Conservation (phyloP, 2,113 vertebrate genomes). For the Tamias sibiricus region DNA sequence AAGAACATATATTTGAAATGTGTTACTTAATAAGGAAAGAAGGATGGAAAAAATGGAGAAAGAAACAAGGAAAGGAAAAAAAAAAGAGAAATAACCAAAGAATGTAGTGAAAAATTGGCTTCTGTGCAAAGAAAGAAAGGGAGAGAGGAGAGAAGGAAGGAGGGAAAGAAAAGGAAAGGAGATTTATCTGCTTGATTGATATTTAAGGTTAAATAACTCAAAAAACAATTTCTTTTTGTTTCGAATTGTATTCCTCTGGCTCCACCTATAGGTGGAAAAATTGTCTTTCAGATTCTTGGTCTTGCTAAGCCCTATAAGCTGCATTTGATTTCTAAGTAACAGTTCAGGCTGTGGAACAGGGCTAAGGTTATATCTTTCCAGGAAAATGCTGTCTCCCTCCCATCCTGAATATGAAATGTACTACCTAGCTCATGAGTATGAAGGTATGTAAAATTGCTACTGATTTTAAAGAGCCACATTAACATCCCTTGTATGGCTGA, state of each 20-base stretch:
- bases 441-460: background rate
- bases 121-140: background rate
- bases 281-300: background rate
- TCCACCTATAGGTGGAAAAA: constrained; percentile 78
- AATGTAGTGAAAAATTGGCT: background rate
- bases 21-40: background rate
- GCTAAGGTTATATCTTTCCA: background rate
- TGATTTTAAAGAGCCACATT: constrained; percentile 32
- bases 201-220: background rate
- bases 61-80: background rate
- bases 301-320: background rate
- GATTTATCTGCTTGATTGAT: background rate
- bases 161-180: background rate
- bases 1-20: background rate
- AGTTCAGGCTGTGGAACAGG: background rate
- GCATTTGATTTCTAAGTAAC: background rate
- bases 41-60: background rate
- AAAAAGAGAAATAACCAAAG: background rate
- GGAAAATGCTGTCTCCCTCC: background rate
- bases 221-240: background rate
- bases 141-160: too few species aligned
- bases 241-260: constrained; percentile 63
- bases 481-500: background rate
- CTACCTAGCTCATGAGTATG: constrained; percentile 23
- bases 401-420: background rate